These are phyloP conservation scores for Ashinkailepas kermadecensis DNA, from an alignment of 2,888 invertebrate species.

Conservation along the genomic window DNA sequence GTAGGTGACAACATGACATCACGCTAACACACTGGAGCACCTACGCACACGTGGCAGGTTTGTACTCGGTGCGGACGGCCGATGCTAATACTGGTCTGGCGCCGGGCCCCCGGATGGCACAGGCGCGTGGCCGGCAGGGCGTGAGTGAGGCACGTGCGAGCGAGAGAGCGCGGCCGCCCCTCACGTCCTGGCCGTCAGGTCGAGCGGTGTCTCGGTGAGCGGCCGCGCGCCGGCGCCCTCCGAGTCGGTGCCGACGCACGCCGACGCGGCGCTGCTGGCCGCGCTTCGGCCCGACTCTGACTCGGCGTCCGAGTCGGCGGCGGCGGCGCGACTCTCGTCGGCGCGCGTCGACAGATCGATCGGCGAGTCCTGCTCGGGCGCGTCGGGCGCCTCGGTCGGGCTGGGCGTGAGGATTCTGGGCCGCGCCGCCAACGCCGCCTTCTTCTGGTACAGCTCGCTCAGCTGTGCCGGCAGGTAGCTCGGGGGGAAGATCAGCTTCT, in stretches of 20 bases:
- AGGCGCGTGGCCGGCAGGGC: background rate
- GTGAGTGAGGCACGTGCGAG: background rate
- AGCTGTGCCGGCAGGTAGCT: constrained; percentile 21
- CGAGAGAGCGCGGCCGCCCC: background rate
- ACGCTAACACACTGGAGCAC: background rate
- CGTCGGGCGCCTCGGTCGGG: background rate
- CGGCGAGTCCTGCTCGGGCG: constrained; percentile 4
- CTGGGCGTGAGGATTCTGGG: background rate
- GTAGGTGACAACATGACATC: background rate
- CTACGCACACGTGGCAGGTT: background rate
- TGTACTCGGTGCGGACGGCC: background rate
- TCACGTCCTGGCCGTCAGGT: constrained; percentile 14
- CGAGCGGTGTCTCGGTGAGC: background rate
- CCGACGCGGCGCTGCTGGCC: background rate
- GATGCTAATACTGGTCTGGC: background rate
- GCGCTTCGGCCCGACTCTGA: constrained; percentile 6
- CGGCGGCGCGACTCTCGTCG: background rate
- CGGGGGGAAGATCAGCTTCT: constrained; percentile 18
- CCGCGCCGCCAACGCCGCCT: background rate
- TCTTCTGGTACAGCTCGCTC: constrained; percentile 18
- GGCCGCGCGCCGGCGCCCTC: background rate
- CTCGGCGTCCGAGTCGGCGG: background rate
- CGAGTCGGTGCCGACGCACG: background rate
- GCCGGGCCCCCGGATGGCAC: background rate
- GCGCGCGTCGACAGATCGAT: constrained; percentile 17